phyloP scores from a whole-genome alignment of 2,797 vertebrate species.

The Sebastes iracundus region DNA sequence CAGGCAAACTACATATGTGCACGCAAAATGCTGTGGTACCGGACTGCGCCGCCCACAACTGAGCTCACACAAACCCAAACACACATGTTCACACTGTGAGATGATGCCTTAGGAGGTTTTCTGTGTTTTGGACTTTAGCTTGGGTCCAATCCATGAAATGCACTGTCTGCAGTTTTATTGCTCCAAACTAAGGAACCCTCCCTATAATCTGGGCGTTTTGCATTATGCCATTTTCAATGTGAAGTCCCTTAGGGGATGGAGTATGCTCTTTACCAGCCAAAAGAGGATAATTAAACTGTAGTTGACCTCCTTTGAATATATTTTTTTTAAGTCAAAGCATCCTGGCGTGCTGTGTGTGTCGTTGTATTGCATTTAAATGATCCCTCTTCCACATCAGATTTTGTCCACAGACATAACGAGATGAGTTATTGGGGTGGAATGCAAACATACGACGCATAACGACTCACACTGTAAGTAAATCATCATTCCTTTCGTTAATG shows the following conservation, averaged over 20 bases:
- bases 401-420: constrained; percentile 6
- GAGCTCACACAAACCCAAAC: background rate
- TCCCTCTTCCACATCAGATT: constrained; percentile 5
- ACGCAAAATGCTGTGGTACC: background rate
- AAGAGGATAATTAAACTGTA: constrained; percentile 44
- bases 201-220: constrained; percentile 45
- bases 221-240: constrained; percentile 14
- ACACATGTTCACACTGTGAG: constrained; percentile 13
- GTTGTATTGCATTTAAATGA: background rate
- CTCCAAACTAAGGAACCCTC: constrained; percentile 38
- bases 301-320: constrained; percentile 34
- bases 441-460: background rate
- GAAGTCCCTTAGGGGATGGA: background rate
- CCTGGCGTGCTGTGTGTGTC: background rate
- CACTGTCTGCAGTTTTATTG: constrained; percentile 30
- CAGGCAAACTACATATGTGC: background rate
- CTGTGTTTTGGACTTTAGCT: constrained; percentile 39
- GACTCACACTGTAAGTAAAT: constrained; percentile 31
- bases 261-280: constrained; percentile 28
- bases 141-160: constrained; percentile 36
- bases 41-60: background rate
- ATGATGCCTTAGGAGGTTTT: background rate
- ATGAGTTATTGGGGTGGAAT: constrained; percentile 39
- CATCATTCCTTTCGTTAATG: constrained; percentile 30
- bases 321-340: background rate